phyloP scores from a whole-genome alignment of 2,888 invertebrate species.

The Oxyteleia sp. region DNA sequence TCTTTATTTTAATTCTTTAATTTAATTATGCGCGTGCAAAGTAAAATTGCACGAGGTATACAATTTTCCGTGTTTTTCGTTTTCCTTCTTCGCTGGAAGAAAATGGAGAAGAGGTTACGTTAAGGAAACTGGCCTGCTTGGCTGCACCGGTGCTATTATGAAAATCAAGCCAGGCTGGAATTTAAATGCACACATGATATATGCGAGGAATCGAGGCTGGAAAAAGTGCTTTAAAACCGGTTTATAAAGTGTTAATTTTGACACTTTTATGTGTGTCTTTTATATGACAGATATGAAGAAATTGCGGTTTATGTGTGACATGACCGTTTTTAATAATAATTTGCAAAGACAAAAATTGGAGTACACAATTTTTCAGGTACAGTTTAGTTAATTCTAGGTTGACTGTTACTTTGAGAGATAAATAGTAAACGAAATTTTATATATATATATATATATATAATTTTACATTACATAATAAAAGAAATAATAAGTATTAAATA shows the following conservation, averaged over 20 bases:
- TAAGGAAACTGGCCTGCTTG: conserved; percentile 26
- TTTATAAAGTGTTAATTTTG: conserved; percentile 68
- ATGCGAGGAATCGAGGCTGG: conserved; percentile 51
- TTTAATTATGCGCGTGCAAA: no score
- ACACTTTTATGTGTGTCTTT: conserved; percentile 65
- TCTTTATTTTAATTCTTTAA: no score
- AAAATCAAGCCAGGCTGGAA: conserved; percentile 50
- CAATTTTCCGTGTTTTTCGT: no score
- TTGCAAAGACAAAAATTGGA: background rate
- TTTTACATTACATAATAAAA: no score
- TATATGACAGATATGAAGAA: conserved; percentile 57
- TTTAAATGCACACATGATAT: conserved; percentile 55
- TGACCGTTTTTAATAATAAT: conserved; percentile 28
- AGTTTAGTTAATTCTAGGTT: background rate
- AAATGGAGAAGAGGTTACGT: conserved; percentile 23
- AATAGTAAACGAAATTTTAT: no score
- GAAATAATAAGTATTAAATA: no score
- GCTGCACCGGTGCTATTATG: conserved; percentile 47
- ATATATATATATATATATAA: no score
- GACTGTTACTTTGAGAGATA: background rate
- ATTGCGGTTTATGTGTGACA: conserved; percentile 54
- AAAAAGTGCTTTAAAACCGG: conserved; percentile 68
- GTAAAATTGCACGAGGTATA: no score
- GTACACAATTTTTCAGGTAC: background rate
- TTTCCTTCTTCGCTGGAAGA: conserved; percentile 1